A percentile compares a stretch with the other conserved stretches of the same genome.
Evolutionary conservation across 2,797 vertebrate genomes (phyloP).

Genomic region (Anas flavirostris): DNA sequence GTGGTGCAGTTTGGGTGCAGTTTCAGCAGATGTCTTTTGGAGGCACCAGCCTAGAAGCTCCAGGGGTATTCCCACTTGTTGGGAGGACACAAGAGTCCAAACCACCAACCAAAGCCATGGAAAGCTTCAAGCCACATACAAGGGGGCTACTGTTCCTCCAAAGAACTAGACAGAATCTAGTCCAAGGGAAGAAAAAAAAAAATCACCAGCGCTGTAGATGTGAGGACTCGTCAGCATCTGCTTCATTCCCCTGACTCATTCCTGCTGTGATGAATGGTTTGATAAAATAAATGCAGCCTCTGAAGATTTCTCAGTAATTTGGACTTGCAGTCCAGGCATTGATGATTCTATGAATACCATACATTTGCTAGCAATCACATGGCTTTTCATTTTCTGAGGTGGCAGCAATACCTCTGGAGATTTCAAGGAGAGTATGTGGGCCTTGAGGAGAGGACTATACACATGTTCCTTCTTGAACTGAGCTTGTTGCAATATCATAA

Average conservation of each 20-base stretch:
- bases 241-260: not conserved
- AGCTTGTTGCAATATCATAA: fast-evolving
- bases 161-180: not conserved
- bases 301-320: not conserved
- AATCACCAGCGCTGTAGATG: not conserved
- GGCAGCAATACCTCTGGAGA: not conserved
- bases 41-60: not conserved
- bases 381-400: not conserved
- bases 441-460: not conserved
- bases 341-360: not conserved
- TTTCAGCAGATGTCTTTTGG: not conserved
- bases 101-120: not conserved
- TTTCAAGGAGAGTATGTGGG: not conserved
- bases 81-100: fast-evolving
- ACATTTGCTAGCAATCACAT: not conserved
- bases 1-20: not conserved
- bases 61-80: fast-evolving
- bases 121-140: fast-evolving
- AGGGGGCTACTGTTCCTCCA: fast-evolving
- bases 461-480: fast-evolving
- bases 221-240: not conserved
- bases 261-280: fast-evolving
- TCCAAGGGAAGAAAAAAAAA: not conserved
- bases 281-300: not conserved
- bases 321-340: not conserved